Base-by-base conservation (phyloP, 1,140 invertebrate species). In the Apis laboriosa region DNA sequence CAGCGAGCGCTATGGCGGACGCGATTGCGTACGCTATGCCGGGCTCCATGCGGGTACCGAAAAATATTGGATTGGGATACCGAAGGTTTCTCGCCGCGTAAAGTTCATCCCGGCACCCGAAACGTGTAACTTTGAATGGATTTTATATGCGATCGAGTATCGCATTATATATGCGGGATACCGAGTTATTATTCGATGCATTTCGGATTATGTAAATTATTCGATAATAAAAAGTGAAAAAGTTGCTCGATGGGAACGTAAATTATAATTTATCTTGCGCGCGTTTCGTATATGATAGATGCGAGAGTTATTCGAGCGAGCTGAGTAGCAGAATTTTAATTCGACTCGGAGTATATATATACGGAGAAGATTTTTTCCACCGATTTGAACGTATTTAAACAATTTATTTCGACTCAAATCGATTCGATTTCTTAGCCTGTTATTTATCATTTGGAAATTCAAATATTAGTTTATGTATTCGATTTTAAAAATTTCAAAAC, bases 31-130 rank as follows among this genome's bases (percentile, higher is more conserved):
- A 55, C 24, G 24, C 71, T 21, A 73, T n/a, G 56, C 28, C 51
- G 55, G 51, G 55, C 24, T 24, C 49, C 70, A 74, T 74, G 72
- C 72, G 72, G 72, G 72, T 74, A 74, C 34, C n/a, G 56, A 60
- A 74, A 74, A 74, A 74, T 74, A 74, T 74, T 74, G 34, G 9
- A 60, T 17, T 74, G 28, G 56, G 55, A 49, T 49, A 19, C 34
- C 11, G 15, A 74, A 74, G 56, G 5, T 60, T 60, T n/a, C 12
- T 60, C 28, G 19, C 19, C 12, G 19, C 9, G 53, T 55, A 56
- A 34, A 21, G 21, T 72, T 51, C 9, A 19, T 15, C 1, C 1
- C 43, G 12, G 43, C 17, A n/a, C 15, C 43, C 67, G 13, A 21
- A 49, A 7, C 21, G 53, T 56, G 24, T 56, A 28, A 55, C 24